phyloP scores from a whole-genome alignment of 1,140 invertebrate species.

The Cyrtorhinus lividipennis region DNA sequence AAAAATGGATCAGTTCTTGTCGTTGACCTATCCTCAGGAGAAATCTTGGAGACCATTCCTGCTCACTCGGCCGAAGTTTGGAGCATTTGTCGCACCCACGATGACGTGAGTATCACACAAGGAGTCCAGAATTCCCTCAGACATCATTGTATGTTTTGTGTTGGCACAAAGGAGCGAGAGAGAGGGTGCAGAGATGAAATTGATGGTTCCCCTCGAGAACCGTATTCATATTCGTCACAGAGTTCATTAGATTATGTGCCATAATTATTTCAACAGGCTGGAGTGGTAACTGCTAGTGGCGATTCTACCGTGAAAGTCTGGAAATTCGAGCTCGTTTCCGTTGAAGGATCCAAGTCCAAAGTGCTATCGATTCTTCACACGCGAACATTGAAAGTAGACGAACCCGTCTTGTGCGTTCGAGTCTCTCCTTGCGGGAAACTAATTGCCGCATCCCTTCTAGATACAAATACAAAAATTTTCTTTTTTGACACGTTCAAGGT shows the following conservation, averaged over 20 bases:
- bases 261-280: slow-evolving; percentile 48
- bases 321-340: slow-evolving; percentile 73
- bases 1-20: slow-evolving; percentile 77
- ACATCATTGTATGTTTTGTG: too few relatives aligned
- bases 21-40: slow-evolving; percentile 68
- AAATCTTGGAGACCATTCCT: slow-evolving; percentile 56
- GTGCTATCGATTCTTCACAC: slow-evolving; percentile 65
- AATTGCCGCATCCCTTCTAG: slow-evolving; percentile 75
- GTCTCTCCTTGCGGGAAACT: slow-evolving; percentile 76
- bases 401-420: slow-evolving; percentile 66
- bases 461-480: slow-evolving; percentile 91
- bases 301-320: slow-evolving; percentile 90
- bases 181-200: too few relatives aligned
- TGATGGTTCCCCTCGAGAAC: too few relatives aligned
- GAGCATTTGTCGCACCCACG: slow-evolving; percentile 57
- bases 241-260: too few relatives aligned
- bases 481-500: slow-evolving; percentile 88
- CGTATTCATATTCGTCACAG: too few relatives aligned
- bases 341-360: slow-evolving; percentile 42
- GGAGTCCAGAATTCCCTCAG: background rate
- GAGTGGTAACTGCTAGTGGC: slow-evolving; percentile 68
- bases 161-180: too few relatives aligned
- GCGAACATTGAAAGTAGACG: slow-evolving; percentile 71
- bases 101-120: slow-evolving; percentile 42
- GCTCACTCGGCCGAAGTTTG: slow-evolving; percentile 70